Conservation (phyloP, 1,140 invertebrate genomes). For the Pachypsylla venusta region DNA sequence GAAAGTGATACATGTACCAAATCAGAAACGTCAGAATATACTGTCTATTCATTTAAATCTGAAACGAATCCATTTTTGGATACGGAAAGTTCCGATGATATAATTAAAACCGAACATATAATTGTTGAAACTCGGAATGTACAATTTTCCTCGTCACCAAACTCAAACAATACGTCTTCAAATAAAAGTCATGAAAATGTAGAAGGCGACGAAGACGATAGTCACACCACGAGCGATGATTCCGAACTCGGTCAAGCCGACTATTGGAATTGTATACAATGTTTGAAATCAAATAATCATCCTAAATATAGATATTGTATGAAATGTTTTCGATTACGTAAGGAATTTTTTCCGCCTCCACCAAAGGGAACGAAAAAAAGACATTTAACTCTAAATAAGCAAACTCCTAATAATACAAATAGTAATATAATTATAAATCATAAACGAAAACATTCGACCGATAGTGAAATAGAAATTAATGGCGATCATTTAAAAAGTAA, state of each 20-base stretch:
- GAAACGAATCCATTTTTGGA: background rate
- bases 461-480: too few species aligned
- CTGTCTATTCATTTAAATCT: background rate
- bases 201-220: background rate
- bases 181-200: too few species aligned
- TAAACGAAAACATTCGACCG: too few species aligned
- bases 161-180: too few species aligned
- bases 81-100: background rate
- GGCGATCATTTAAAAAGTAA: too few species aligned
- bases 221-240: background rate
- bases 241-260: background rate
- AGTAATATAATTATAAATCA: too few species aligned
- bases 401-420: too few species aligned
- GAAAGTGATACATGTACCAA: background rate
- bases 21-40: background rate
- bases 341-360: background rate
- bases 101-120: background rate
- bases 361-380: background rate
- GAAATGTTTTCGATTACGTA: background rate
- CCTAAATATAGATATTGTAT: background rate
- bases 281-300: background rate
- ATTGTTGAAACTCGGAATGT: background rate
- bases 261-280: background rate
- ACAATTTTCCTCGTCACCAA: background rate
- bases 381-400: too few species aligned